phyloP scores from a whole-genome alignment of 2,797 vertebrate genomes.

The Gadopsis bispinosus region DNA sequence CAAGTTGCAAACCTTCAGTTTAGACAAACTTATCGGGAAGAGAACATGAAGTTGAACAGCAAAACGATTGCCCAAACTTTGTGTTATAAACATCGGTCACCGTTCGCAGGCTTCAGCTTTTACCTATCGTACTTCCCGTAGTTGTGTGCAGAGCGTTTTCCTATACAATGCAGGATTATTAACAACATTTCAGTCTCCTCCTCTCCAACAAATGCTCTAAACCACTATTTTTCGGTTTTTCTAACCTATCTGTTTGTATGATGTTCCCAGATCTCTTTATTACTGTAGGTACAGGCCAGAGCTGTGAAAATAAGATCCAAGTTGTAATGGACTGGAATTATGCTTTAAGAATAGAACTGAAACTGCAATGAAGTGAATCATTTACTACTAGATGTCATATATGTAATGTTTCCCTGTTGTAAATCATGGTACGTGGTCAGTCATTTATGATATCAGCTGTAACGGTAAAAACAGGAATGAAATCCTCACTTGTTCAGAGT shows the following conservation, averaged over 20 bases:
- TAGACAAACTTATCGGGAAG: background rate
- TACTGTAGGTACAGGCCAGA: background rate
- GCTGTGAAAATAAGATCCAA: background rate
- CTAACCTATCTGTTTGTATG: background rate
- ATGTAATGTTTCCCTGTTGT: conserved; percentile 37
- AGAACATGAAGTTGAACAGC: background rate
- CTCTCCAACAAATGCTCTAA: no score
- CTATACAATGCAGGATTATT: background rate
- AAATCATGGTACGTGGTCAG: conserved; percentile 30
- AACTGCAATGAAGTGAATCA: conserved; percentile 9
- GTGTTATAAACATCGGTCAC: background rate
- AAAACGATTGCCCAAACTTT: background rate
- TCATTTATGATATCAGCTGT: conserved; percentile 33
- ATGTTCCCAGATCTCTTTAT: conserved; percentile 7
- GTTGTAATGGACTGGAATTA: conserved; percentile 15
- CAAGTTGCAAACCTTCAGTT: background rate
- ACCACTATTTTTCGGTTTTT: background rate
- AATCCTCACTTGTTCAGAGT: conserved; percentile 5
- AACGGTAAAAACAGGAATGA: conserved; percentile 19
- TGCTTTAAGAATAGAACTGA: conserved; percentile 7
- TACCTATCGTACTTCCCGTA: background rate
- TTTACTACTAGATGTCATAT: conserved; percentile 40
- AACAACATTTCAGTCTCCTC: background rate
- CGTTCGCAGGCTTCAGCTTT: background rate
- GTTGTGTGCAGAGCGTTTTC: background rate